Percentiles rank a stretch among this genome's conserved stretches.
phyloP scores from a whole-genome alignment of 2,113 vertebrate genomes.

The Peromyscus maniculatus region DNA sequence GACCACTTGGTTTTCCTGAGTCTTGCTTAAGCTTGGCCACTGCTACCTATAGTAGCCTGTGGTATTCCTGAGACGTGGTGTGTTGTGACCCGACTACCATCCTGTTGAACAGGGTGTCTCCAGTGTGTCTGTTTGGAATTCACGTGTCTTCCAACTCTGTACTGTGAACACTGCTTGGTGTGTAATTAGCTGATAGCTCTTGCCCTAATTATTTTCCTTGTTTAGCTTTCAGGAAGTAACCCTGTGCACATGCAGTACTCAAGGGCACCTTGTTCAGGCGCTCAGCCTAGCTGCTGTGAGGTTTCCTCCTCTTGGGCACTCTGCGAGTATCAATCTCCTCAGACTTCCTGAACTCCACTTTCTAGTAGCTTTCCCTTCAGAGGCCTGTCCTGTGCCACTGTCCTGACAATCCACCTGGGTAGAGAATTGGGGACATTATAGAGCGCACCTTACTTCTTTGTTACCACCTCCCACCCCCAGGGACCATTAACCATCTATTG shows the following conservation, averaged over 20 bases:
- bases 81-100: neutral
- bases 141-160: neutral
- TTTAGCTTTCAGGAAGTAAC: neutral
- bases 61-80: neutral
- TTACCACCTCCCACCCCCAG: neutral
- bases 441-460: neutral
- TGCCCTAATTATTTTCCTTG: slow-evolving; percentile 4
- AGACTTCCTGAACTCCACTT: neutral
- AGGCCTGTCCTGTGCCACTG: neutral
- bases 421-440: neutral
- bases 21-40: neutral
- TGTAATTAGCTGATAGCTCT: neutral
- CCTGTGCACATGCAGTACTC: neutral
- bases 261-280: neutral
- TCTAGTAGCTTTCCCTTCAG: neutral
- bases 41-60: neutral
- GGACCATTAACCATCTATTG: neutral
- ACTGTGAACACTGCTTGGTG: neutral
- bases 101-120: neutral
- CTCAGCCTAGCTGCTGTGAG: neutral
- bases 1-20: neutral
- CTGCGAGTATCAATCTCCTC: neutral
- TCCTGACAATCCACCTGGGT: neutral
- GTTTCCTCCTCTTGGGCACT: neutral
- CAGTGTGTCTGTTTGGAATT: neutral